A percentile compares a stretch with the other conserved stretches of the same genome.
Conservation (phyloP, 2,113 vertebrate genomes). For the Rhynchopsitta pachyrhyncha region DNA sequence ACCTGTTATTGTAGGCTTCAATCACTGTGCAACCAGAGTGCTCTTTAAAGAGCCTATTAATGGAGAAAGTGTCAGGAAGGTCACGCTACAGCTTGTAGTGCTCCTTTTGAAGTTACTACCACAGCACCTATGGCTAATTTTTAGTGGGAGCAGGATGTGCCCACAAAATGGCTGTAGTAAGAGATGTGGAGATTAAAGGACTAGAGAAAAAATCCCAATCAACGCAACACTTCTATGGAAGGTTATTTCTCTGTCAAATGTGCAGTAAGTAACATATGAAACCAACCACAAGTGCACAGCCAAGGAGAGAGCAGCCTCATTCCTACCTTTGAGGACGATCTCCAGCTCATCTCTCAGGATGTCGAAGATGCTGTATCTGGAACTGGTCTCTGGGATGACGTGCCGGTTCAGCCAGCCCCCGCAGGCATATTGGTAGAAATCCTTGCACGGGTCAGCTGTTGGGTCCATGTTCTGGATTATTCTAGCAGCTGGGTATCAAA, state of each 20-base stretch:
- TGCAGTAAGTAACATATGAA: background rate
- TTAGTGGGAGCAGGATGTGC: background rate
- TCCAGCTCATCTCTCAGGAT: slow-evolving; percentile 91
- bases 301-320: background rate
- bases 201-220: background rate
- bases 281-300: background rate
- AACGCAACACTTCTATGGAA: background rate
- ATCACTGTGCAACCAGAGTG: background rate
- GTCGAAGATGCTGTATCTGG: slow-evolving; percentile 93
- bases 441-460: slow-evolving; percentile 83
- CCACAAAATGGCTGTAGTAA: background rate
- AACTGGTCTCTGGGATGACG: slow-evolving; percentile 94
- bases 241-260: background rate
- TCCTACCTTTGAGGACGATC: slow-evolving; percentile 92
- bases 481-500: slow-evolving; percentile 80
- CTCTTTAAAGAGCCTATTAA: background rate
- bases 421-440: slow-evolving; percentile 95
- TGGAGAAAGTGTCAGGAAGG: background rate
- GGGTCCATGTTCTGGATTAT: slow-evolving; percentile 94
- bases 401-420: slow-evolving; percentile 91
- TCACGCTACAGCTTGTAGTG: background rate
- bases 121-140: background rate
- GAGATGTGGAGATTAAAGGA: slow-evolving; percentile 5
- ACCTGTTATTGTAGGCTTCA: background rate
- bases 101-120: background rate